Evolutionary conservation across 2,113 vertebrate species (phyloP), one percentile per base, ranked within the genome.

Genomic region (Solenodon paradoxus): DNA sequence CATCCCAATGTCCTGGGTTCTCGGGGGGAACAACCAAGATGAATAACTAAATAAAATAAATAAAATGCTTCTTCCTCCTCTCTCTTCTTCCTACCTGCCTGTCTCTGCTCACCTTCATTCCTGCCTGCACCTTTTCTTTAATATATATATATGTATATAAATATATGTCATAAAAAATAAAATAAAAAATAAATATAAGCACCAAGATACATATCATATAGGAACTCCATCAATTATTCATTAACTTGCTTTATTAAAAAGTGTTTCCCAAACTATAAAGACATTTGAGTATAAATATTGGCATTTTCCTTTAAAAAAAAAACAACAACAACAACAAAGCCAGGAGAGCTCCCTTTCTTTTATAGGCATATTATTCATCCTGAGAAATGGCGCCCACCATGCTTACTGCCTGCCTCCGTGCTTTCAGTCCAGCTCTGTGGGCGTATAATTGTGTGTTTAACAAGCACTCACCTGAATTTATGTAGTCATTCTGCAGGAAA

Each of bases 191-290:
- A 42, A 40, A 81, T n/a, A n/a, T n/a, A n/a, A n/a, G n/a, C n/a
- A 59, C 11, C n/a, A 71, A 32, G 24, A 11, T 16, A 38, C 47
- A 32, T 42, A 22, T 38, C 2, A 1, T 30, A 57, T 35, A 63
- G 16, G 49, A 3, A 20, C 30, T n/a, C 8, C 10, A 35, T 47
- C 57, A 74, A 40, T 86, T 75, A 68, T 11, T 11, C 38, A 71
- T 84, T 66, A 13, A n/a, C 78, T 94, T 72, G 42, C 85, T 92
- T 72, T 85, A 85, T 77, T 30, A 68, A 92, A 94, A 84, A 72
- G 40, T 80, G 4, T 40, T 0, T 55, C 38, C 22, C 9, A 72
- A 81, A 77, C 35, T 64, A 16, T 51, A 63, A 77, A 85, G 64
- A 57, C 10, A 64, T 78, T 90, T 51, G 28, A 81, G 35, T 51